A percentile compares a stretch with the other conserved stretches of the same genome.
These are phyloP conservation scores for Tryphoninae sp. DNA, from an alignment of 2,888 invertebrate genomes.

Conservation along the genomic window DNA sequence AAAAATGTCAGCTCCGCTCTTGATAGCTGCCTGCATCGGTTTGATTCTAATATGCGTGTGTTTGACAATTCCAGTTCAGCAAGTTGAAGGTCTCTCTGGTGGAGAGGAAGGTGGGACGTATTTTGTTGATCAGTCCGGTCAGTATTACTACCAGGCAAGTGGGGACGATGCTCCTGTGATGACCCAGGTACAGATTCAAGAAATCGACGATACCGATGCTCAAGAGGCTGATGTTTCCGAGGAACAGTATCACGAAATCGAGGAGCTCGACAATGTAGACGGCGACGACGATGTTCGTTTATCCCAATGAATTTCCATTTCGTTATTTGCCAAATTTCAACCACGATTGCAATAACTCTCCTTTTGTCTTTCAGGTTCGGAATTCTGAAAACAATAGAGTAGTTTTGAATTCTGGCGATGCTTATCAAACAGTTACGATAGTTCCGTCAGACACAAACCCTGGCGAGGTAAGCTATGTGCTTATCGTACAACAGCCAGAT, in stretches of 20 bases:
- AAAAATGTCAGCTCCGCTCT: no score
- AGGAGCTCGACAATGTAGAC: slow-evolving; percentile 82
- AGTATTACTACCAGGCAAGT: slow-evolving; percentile 91
- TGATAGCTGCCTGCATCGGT: no score
- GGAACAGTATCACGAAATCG: slow-evolving; percentile 80
- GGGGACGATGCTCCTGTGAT: slow-evolving; percentile 86
- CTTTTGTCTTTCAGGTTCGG: slow-evolving; percentile 69
- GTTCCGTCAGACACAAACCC: slow-evolving; percentile 90
- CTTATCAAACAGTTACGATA: slow-evolving; percentile 91
- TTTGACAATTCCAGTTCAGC: slow-evolving; percentile 74
- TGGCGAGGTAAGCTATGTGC: slow-evolving; percentile 93
- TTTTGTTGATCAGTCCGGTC: slow-evolving; percentile 91
- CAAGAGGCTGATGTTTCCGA: slow-evolving; percentile 79
- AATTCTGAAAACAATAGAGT: slow-evolving; percentile 80
- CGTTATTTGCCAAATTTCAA: slow-evolving; percentile 13
- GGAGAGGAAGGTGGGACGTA: slow-evolving; percentile 87
- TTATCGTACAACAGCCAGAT: slow-evolving; percentile 90
- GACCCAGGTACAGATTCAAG: slow-evolving; percentile 84
- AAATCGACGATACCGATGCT: slow-evolving; percentile 78
- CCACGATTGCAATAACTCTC: slow-evolving; percentile 3
- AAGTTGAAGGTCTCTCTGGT: slow-evolving; percentile 80
- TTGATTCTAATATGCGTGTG: background rate
- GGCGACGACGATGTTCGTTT: slow-evolving; percentile 81
- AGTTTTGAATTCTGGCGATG: slow-evolving; percentile 84
- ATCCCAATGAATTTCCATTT: no score